A percentile compares a stretch with the other conserved stretches of the same genome.
Conservation (phyloP, 2,888 invertebrate genomes). For the Arctia plantaginis region DNA sequence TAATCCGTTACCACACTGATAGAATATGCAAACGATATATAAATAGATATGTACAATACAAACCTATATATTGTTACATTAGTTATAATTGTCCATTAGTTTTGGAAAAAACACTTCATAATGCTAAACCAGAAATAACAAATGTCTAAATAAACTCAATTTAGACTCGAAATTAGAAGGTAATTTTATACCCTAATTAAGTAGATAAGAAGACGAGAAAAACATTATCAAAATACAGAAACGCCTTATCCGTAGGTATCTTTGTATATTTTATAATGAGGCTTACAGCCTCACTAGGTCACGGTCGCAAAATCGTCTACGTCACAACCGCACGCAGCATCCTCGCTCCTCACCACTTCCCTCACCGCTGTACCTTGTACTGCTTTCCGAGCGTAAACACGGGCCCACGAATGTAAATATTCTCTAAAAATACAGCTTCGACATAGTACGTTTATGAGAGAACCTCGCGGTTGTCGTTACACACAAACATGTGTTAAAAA, state of each 20-base stretch:
- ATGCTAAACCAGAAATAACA: neutral
- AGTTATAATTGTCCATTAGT: too few relatives aligned
- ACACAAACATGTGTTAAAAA: neutral
- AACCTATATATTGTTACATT: neutral
- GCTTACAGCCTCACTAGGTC: slow-evolving; percentile 13
- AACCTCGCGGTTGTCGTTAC: neutral
- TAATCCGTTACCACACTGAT: too few relatives aligned
- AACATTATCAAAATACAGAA: neutral
- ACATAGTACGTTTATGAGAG: neutral
- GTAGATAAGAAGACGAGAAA: neutral
- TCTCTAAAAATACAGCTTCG: neutral
- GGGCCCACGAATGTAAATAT: neutral
- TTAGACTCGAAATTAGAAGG: neutral
- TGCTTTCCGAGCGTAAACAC: slow-evolving; percentile 5
- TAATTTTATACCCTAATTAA: neutral
- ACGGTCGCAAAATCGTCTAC: slow-evolving; percentile 12
- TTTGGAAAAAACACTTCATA: neutral
- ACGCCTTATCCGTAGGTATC: neutral
- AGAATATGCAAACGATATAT: too few relatives aligned
- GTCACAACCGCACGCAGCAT: slow-evolving; percentile 14
- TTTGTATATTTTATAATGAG: neutral
- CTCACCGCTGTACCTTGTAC: neutral
- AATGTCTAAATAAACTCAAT: neutral
- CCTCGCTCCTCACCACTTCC: slow-evolving; percentile 4
- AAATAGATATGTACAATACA: neutral